These are phyloP conservation scores for Mus pahari DNA, from an alignment of 2,113 vertebrate species.

Conservation along the genomic window DNA sequence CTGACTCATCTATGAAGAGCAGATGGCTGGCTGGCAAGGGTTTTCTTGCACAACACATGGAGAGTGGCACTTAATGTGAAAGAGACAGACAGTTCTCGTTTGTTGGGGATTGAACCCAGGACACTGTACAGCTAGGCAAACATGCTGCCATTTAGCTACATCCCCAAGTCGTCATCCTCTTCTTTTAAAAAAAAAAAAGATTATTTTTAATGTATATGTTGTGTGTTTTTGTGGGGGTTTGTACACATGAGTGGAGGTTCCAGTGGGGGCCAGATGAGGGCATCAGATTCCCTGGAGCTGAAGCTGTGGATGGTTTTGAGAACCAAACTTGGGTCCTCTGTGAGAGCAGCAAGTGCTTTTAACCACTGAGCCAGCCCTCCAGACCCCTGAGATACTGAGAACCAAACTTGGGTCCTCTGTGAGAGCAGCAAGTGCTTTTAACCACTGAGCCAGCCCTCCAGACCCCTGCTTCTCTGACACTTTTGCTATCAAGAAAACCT, in stretches of 20 bases:
- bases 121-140: background rate
- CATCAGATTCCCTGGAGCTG: background rate
- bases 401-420: background rate
- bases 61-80: background rate
- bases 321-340: background rate
- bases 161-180: background rate
- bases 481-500: background rate
- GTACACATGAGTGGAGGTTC: background rate
- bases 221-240: background rate
- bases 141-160: background rate
- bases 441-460: background rate
- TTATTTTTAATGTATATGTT: background rate
- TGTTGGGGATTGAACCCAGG: background rate
- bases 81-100: background rate
- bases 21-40: background rate
- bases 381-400: background rate
- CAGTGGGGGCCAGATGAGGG: background rate
- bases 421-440: background rate
- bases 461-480: background rate
- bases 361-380: background rate
- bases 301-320: background rate
- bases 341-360: background rate
- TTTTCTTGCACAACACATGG: background rate
- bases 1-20: background rate
- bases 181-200: background rate